A percentile compares a stretch with the other conserved stretches of the same genome.
These are phyloP conservation scores for Eira barbara DNA, from an alignment of 2,113 vertebrate species.

Conservation along the genomic window DNA sequence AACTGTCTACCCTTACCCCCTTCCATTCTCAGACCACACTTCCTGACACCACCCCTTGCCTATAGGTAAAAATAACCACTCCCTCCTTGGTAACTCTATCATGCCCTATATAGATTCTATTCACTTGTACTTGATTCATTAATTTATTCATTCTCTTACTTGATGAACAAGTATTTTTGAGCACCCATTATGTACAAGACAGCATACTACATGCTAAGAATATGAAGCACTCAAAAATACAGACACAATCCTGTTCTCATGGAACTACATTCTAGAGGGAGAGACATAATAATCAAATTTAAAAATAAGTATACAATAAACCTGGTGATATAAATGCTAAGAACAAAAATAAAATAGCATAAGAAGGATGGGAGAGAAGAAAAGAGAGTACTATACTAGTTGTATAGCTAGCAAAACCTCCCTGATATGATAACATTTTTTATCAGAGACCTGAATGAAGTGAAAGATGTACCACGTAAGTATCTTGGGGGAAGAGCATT, in stretches of 20 bases:
- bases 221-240: neutral
- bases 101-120: neutral
- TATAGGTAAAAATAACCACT: neutral
- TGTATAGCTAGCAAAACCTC: neutral
- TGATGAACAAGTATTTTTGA: conserved; percentile 23
- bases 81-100: neutral
- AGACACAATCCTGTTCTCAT: neutral
- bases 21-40: neutral
- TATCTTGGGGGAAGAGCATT: neutral
- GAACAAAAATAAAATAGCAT: neutral
- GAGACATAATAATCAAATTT: neutral
- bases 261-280: neutral
- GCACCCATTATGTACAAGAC: neutral
- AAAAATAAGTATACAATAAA: neutral
- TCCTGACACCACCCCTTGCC: neutral
- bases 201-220: neutral
- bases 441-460: neutral
- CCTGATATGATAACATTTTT: neutral
- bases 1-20: neutral
- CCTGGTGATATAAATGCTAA: neutral
- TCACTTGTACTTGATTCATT: neutral
- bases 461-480: neutral
- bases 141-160: neutral
- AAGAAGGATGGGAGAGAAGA: neutral
- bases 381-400: neutral